phyloP scores from a whole-genome alignment of 92 coral and sea anemone genomes.

The Actinostola sp. region DNA sequence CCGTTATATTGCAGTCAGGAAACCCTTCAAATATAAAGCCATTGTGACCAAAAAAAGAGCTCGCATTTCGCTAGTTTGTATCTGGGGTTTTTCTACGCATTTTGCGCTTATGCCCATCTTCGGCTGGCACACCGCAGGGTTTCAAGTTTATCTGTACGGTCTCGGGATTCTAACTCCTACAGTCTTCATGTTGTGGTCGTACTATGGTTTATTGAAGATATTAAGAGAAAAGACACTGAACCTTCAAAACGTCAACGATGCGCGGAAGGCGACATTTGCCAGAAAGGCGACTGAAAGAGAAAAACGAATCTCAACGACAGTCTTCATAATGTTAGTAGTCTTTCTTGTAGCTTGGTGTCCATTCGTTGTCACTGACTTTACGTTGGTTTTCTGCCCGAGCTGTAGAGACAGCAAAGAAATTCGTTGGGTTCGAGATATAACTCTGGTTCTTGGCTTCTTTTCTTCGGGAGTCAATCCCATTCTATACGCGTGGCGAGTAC shows the following conservation, averaged over 20 bases:
- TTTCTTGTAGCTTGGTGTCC: conserved; percentile 86
- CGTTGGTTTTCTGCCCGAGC: conserved; percentile 64
- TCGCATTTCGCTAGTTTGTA: conserved; percentile 49
- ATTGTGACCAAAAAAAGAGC: conserved; percentile 57
- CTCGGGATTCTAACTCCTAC: conserved; percentile 73
- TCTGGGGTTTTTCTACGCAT: conserved; percentile 74
- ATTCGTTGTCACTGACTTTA: conserved; percentile 66
- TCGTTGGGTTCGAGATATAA: conserved; percentile 66
- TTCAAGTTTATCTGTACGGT: conserved; percentile 72
- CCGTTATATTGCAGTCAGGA: conserved; percentile 74
- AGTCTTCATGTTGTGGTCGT: conserved; percentile 62
- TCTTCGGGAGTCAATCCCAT: conserved; percentile 83
- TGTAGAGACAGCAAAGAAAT: conserved; percentile 59
- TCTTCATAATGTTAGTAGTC: conserved; percentile 73
- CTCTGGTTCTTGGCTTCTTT: conserved; percentile 72
- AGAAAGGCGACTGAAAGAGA: conserved; percentile 65
- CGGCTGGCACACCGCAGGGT: conserved; percentile 78
- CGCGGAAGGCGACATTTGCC: conserved; percentile 48
- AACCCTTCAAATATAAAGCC: conserved; percentile 69
- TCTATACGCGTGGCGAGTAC: conserved; percentile 82
- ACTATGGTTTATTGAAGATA: conserved; percentile 63
- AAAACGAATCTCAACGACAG: conserved; percentile 73
- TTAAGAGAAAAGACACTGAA: conserved; percentile 51
- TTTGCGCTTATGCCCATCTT: conserved; percentile 74
- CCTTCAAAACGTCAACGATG: conserved; percentile 37